Evolutionary conservation across 2,797 vertebrate species (phyloP).

Genomic region (Urocyon cinereoargenteus): DNA sequence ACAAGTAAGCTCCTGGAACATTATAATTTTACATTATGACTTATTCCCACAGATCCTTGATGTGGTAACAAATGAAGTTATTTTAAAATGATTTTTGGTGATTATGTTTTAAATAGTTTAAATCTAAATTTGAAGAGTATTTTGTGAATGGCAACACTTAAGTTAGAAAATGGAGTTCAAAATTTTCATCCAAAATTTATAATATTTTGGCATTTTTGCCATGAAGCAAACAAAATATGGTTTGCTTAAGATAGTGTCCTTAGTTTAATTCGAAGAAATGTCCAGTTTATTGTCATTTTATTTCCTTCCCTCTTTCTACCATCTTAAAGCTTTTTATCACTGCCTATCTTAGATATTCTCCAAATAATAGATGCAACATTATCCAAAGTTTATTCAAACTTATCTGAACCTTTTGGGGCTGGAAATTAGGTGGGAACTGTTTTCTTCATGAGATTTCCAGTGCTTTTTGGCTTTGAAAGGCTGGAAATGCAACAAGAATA

Average conservation of each 20-base stretch:
- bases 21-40: background rate
- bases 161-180: slow-evolving; percentile 50
- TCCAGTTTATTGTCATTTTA: slow-evolving; percentile 58
- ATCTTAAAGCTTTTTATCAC: slow-evolving; percentile 43
- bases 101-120: slow-evolving; percentile 56
- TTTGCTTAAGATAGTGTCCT: slow-evolving; percentile 11
- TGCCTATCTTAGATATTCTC: slow-evolving; percentile 58
- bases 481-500: slow-evolving; percentile 85
- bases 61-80: slow-evolving; percentile 5
- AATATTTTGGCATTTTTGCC: background rate
- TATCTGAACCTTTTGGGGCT: slow-evolving; percentile 83
- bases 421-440: slow-evolving; percentile 81
- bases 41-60: background rate
- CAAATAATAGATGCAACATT: slow-evolving; percentile 69
- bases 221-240: slow-evolving; percentile 10
- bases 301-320: slow-evolving; percentile 44
- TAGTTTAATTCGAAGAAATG: slow-evolving; percentile 38
- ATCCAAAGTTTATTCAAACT: slow-evolving; percentile 84
- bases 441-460: slow-evolving; percentile 85
- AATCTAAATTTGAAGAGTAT: slow-evolving; percentile 22
- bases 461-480: slow-evolving; percentile 83
- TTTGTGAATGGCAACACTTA: slow-evolving; percentile 25
- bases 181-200: slow-evolving; percentile 6
- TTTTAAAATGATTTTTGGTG: slow-evolving; percentile 35
- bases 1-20: background rate